phyloP scores from a whole-genome alignment of 2,797 vertebrate genomes.

The Falco peregrinus region DNA sequence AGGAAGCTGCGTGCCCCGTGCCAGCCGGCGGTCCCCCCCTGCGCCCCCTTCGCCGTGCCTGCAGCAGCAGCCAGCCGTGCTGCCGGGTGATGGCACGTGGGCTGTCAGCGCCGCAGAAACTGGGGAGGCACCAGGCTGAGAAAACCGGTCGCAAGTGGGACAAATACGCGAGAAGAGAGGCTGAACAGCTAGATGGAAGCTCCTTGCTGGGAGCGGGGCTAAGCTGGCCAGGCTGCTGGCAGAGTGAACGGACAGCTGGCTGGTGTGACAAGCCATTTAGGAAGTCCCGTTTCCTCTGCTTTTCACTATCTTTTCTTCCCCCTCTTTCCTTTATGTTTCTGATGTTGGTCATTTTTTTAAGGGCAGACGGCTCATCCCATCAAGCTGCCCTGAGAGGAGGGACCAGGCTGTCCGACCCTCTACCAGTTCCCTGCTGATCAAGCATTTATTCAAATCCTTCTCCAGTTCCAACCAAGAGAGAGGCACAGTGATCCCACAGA shows the following conservation, averaged over 20 bases:
- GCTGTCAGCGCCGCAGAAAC: neutral
- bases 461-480: neutral
- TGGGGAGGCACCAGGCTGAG: neutral
- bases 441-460: neutral
- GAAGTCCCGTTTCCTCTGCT: neutral
- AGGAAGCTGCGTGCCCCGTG: neutral
- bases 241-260: neutral
- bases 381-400: neutral
- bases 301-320: neutral
- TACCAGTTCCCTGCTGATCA: neutral
- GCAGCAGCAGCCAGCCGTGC: neutral
- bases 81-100: accelerated
- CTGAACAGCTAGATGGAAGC: neutral
- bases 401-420: neutral
- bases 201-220: neutral
- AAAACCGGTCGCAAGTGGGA: neutral
- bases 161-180: neutral
- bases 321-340: neutral
- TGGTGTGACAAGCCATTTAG: neutral
- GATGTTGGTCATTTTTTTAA: neutral
- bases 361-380: neutral
- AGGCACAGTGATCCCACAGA: neutral
- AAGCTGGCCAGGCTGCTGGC: neutral
- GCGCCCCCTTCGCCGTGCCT: neutral
- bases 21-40: neutral